Evolutionary conservation across 2,113 vertebrate genomes (phyloP).

Genomic region (Muntiacus muntjak): DNA sequence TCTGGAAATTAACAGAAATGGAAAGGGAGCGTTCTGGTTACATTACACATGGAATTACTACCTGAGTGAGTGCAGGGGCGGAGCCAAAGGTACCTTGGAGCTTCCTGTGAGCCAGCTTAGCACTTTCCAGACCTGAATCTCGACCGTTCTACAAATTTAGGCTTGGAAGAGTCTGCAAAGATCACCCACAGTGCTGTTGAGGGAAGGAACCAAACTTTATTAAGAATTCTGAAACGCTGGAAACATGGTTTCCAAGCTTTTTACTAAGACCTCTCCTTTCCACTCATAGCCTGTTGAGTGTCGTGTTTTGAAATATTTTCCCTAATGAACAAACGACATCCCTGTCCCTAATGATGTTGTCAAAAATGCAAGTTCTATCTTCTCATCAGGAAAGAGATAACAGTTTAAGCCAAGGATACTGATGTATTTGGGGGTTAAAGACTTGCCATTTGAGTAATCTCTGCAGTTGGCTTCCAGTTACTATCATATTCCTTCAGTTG

Average conservation of each 20-base stretch:
- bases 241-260: not conserved
- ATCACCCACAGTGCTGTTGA: not conserved
- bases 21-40: conserved; percentile 65
- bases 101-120: conserved; percentile 51
- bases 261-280: not conserved
- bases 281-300: not conserved
- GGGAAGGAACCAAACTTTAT: not conserved
- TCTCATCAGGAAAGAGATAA: conserved; percentile 8
- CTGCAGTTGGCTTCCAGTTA: not conserved
- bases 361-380: not conserved
- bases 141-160: not conserved
- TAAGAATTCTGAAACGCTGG: not conserved
- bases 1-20: conserved; percentile 80
- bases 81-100: not conserved
- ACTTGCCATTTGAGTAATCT: not conserved
- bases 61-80: not conserved
- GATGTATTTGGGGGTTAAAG: not conserved
- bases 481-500: not conserved
- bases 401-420: not conserved
- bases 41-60: conserved; percentile 58
- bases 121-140: conserved; percentile 51
- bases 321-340: not conserved
- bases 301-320: not conserved
- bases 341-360: not conserved
- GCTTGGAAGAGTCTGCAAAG: not conserved